Conservation (phyloP, 2,797 vertebrate species). For the Loriculus beryllinus region DNA sequence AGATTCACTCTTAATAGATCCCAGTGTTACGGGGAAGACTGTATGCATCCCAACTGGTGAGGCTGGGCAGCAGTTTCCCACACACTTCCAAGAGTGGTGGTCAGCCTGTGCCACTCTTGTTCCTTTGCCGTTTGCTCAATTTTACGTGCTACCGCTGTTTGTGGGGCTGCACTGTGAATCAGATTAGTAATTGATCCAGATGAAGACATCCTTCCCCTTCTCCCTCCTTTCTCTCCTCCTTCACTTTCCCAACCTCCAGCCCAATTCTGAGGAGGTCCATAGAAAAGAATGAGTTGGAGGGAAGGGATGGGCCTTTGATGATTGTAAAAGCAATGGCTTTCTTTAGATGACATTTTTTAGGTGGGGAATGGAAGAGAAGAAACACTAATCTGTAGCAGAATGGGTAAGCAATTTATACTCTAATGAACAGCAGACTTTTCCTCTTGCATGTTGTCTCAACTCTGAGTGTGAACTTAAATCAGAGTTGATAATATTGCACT, state of each 20-base stretch:
- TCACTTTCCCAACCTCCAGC: not conserved
- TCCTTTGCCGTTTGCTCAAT: not conserved
- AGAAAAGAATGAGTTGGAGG: not conserved
- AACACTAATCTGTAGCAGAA: not conserved
- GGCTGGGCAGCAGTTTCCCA: not conserved
- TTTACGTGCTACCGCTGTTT: not conserved
- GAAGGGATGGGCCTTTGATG: not conserved
- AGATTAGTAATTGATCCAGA: not conserved
- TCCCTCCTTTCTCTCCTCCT: not conserved
- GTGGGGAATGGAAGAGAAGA: not conserved
- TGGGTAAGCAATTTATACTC: not conserved
- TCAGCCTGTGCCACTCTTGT: rapidly evolving
- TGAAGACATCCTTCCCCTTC: not conserved
- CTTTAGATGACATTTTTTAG: not conserved
- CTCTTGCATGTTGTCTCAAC: not conserved
- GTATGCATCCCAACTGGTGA: rapidly evolving
- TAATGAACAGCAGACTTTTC: not conserved
- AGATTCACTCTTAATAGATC: not conserved
- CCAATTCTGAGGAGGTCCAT: not conserved
- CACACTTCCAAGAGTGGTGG: not conserved
- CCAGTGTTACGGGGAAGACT: not conserved
- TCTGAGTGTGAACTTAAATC: not conserved
- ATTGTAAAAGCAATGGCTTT: not conserved
- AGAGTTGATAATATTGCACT: conserved; percentile 23
- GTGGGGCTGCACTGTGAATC: not conserved